A percentile compares a stretch with the other conserved stretches of the same genome.
Conservation (phyloP, 2,113 vertebrate genomes). For the Leptocoma aspasia region DNA sequence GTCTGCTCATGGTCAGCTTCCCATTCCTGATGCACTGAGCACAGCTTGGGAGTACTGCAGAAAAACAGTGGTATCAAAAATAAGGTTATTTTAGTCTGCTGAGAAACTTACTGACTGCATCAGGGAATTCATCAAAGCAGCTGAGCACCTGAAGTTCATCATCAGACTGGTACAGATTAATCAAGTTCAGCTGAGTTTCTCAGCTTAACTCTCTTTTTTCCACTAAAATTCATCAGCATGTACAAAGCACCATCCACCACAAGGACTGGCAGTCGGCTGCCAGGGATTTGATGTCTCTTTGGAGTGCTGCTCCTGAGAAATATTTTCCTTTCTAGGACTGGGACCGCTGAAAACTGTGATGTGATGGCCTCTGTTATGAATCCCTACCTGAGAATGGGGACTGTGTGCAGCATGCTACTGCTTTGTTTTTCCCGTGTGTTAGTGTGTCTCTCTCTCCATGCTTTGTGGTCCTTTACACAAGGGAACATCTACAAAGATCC, state of each 20-base stretch:
- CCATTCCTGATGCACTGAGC: not conserved
- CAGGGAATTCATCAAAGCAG: not conserved
- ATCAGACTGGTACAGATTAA: not conserved
- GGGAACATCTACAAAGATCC: not conserved
- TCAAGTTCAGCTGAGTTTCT: not conserved
- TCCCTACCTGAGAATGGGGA: not conserved
- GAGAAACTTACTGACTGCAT: not conserved
- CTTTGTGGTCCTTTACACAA: not conserved
- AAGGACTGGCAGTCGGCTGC: not conserved
- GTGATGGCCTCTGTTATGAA: not conserved
- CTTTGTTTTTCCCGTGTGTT: not conserved
- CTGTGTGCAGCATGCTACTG: not conserved
- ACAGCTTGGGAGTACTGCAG: not conserved
- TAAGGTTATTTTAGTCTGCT: not conserved
- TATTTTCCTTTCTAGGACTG: not conserved
- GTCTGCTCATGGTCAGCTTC: not conserved
- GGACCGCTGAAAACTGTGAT: not conserved
- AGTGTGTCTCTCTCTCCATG: not conserved
- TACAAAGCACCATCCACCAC: not conserved
- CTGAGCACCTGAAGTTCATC: not conserved
- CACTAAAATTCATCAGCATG: not conserved
- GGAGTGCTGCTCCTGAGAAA: not conserved
- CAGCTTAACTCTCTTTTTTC: not conserved
- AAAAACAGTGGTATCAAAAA: not conserved
- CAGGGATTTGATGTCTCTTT: not conserved